A percentile compares a stretch with the other conserved stretches of the same genome.
Evolutionary conservation across 2,113 vertebrate genomes (phyloP).

Genomic region (Pongo pygmaeus): DNA sequence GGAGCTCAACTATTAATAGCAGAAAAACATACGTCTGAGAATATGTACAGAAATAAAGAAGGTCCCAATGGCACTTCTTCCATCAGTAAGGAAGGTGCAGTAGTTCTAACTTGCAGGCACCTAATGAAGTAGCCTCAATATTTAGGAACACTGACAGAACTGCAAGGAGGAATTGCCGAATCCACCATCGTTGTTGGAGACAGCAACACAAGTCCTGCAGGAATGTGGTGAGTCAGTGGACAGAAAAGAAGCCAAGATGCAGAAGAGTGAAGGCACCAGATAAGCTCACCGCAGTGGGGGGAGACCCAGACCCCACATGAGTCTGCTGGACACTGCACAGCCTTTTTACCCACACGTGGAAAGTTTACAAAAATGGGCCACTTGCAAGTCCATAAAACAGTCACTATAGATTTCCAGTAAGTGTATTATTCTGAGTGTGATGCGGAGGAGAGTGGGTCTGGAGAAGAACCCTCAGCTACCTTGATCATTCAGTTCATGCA

Average conservation of each 20-base stretch:
- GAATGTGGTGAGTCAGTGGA: too few species aligned
- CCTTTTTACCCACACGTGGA: too few species aligned
- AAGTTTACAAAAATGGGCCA: accelerated
- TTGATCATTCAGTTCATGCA: not conserved
- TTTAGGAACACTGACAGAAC: not conserved
- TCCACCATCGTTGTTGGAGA: accelerated
- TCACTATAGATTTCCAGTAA: too few species aligned
- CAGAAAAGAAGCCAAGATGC: too few species aligned
- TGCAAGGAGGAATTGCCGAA: not conserved
- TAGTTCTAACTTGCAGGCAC: not conserved
- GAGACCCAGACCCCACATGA: not conserved
- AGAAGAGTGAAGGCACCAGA: not conserved
- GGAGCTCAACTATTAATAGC: accelerated
- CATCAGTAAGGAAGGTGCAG: accelerated
- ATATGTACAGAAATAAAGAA: not conserved
- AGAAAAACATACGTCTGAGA: not conserved
- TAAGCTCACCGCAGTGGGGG: accelerated
- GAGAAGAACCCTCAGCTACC: not conserved
- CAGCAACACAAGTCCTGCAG: too few species aligned
- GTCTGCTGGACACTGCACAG: not conserved
- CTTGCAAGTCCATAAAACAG: not conserved
- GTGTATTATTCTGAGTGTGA: not conserved
- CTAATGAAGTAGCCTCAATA: not conserved
- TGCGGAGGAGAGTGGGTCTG: not conserved
- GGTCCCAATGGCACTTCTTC: accelerated